These are phyloP conservation scores for Aricia agestis DNA, from an alignment of 1,140 invertebrate species.

Conservation along the genomic window DNA sequence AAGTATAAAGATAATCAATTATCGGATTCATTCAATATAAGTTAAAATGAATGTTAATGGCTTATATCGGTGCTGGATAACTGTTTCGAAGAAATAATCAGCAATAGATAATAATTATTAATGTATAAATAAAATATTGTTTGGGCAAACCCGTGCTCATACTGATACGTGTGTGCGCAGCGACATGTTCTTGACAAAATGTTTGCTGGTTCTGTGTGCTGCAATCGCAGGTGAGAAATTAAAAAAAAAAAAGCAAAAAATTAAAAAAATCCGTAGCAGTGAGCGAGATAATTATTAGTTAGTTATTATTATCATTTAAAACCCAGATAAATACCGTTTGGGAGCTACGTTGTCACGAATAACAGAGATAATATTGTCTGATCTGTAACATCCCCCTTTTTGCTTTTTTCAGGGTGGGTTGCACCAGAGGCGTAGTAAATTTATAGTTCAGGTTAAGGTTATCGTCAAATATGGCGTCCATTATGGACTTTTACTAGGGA, in stretches of 20 bases:
- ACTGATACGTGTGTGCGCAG: background rate
- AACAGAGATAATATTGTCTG: too few species aligned
- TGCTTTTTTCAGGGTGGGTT: too few species aligned
- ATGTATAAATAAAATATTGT: background rate
- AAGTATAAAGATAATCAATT: background rate
- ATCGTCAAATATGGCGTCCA: too few species aligned
- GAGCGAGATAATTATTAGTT: too few species aligned
- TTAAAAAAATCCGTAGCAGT: background rate
- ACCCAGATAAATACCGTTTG: too few species aligned
- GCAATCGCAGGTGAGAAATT: constrained; percentile 37
- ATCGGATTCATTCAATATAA: background rate
- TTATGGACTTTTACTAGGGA: too few species aligned
- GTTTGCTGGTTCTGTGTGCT: constrained; percentile 37
- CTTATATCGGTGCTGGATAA: constrained; percentile 8
- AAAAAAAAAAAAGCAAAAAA: background rate
- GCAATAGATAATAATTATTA: background rate
- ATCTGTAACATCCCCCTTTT: too few species aligned
- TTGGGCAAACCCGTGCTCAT: background rate
- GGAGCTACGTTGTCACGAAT: too few species aligned
- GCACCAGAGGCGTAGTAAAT: too few species aligned
- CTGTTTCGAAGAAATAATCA: constrained; percentile 20
- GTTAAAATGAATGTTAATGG: background rate
- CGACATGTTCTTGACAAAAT: constrained; percentile 31
- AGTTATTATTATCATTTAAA: too few species aligned
- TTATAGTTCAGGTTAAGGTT: too few species aligned